Evolutionary conservation across 2,888 invertebrate genomes (phyloP).

Genomic region (Heliconius cydno): DNA sequence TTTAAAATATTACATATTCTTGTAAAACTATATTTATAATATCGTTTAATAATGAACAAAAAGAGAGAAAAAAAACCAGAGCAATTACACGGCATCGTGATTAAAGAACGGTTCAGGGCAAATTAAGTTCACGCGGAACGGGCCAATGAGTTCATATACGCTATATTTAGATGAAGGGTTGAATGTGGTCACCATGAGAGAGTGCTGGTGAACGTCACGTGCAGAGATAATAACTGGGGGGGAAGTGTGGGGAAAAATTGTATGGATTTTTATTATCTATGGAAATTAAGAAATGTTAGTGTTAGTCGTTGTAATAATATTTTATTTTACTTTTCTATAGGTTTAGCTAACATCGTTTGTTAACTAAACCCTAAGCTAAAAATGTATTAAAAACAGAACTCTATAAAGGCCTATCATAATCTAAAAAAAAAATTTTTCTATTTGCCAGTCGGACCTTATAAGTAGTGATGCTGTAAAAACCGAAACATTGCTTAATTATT

Average conservation of each 20-base stretch:
- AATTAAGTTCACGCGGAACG: constrained; percentile 43
- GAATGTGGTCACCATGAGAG: constrained; percentile 29
- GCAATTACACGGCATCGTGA: constrained; percentile 40
- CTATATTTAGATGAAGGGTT: constrained; percentile 47
- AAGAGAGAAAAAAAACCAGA: not conserved
- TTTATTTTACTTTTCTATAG: too few relatives aligned
- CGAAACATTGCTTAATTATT: not conserved
- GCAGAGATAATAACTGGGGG: constrained; percentile 1
- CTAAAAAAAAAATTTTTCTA: not conserved
- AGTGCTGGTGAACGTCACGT: not conserved
- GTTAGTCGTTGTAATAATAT: too few relatives aligned
- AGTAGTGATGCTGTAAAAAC: not conserved
- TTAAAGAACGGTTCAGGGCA: constrained; percentile 44
- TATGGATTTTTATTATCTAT: too few relatives aligned
- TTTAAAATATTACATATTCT: too few relatives aligned
- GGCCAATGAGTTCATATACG: constrained; percentile 39
- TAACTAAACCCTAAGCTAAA: too few relatives aligned
- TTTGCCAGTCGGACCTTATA: not conserved
- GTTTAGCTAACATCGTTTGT: too few relatives aligned
- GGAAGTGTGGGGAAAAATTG: not conserved
- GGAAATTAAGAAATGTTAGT: too few relatives aligned
- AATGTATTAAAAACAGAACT: too few relatives aligned
- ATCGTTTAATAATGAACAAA: constrained; percentile 12
- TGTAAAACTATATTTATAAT: not conserved
- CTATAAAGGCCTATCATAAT: not conserved